Evolutionary conservation across 2,888 invertebrate genomes (phyloP), one percentile per base, ranked within the genome.

Genomic region (Aporophyla lueneburgensis): DNA sequence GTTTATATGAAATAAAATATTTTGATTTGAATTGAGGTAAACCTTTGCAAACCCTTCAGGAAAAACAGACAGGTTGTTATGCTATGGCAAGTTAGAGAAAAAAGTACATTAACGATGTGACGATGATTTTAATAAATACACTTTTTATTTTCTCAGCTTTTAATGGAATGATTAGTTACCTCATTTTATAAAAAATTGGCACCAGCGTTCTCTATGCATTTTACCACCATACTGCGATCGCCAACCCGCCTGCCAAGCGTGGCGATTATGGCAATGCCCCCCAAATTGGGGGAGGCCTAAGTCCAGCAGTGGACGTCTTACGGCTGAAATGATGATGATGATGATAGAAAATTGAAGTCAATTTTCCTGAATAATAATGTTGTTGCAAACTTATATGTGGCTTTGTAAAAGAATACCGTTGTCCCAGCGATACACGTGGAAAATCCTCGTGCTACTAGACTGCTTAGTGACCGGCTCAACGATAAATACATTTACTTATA

Each of bases 401-500:
- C 19, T 16, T 2, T 75, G n/a, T 24, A 53, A 79, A 76, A 12
- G 0, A 71, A 71, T 40, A n/a, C 7, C 24, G 16, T 71, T 67
- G 53, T 66, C 6, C 24, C 24, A 54, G 59, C 21, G 24, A 56
- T 82, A 27, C 70, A 62, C 76, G 83, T 76, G 83, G 66, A 43
- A 16, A 33, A 19, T 10, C 2, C 27, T 70, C 54, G 65, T 76
- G 72, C 65, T 53, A 1, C 3, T 9, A 5, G 16, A 54, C 63
- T 27, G 21, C 16, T 66, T 19, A 40, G 33, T 61, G 77, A 74
- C 61, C 1, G 40, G 43, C 40, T 40, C 40, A 73, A 58, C 33
- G n/a, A 73, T 82, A 72, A 65, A 78, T 65, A 82, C 73, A 77
- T 85, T 76, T 33, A 69, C 33, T 69, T 65, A 62, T 71, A 76